Conservation (phyloP, 2,797 vertebrate genomes). For the Allochrocebus solatus region DNA sequence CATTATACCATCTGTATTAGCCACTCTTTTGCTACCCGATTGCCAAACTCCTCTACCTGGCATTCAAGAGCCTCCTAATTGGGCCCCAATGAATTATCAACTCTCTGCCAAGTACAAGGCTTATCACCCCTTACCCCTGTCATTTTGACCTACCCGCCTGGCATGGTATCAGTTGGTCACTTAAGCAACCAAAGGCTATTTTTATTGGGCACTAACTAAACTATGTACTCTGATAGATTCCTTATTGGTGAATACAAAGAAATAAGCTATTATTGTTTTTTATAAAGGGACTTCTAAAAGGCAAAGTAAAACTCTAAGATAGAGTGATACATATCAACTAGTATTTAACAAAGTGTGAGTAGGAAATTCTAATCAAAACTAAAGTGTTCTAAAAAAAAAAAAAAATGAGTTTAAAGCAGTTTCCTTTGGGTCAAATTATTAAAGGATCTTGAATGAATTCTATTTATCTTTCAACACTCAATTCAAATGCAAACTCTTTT, state of each 20-base stretch:
- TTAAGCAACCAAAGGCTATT: background rate
- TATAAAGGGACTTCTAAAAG: background rate
- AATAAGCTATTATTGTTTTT: background rate
- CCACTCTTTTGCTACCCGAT: background rate
- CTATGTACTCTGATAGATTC: background rate
- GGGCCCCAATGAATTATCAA: background rate
- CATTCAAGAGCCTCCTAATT: background rate
- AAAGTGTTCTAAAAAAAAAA: background rate
- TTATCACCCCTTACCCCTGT: background rate
- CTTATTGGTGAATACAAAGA: background rate
- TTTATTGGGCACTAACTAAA: background rate
- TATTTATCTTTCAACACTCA: background rate
- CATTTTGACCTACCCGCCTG: no score
- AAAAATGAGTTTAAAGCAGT: background rate
- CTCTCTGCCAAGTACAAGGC: background rate
- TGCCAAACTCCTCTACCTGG: background rate
- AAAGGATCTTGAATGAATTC: slow-evolving; percentile 35
- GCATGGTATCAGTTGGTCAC: background rate
- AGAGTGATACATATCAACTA: background rate
- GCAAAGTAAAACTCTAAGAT: background rate
- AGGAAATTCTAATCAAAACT: background rate
- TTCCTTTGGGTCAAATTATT: background rate
- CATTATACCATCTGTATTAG: background rate
- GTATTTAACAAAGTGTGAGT: background rate
- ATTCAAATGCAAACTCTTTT: background rate